phyloP scores from a whole-genome alignment of 2,888 invertebrate species.

The Polydrusus cervinus region DNA sequence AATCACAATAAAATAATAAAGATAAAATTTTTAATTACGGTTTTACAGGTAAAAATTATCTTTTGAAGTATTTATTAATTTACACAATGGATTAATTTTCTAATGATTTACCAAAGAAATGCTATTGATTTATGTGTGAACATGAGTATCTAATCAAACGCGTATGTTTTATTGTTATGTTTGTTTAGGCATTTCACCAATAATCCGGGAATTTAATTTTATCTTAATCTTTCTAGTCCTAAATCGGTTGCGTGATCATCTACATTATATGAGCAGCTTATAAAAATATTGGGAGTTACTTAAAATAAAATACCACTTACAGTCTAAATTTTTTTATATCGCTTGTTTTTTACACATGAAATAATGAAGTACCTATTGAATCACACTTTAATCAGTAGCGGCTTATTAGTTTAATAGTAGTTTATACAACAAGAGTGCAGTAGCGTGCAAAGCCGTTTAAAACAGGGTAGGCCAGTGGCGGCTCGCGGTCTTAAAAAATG shows the following conservation, averaged over 20 bases:
- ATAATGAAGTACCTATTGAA: too few relatives aligned
- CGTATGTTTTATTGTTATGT: constrained; percentile 19
- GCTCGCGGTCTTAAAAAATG: too few relatives aligned
- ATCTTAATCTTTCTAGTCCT: constrained; percentile 14
- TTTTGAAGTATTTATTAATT: constrained; percentile 31
- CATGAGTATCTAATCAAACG: constrained; percentile 18
- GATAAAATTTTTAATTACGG: constrained; percentile 13
- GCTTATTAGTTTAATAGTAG: too few relatives aligned
- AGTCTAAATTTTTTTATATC: background rate
- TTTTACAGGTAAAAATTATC: constrained; percentile 22
- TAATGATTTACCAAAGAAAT: constrained; percentile 20
- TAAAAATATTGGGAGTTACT: background rate
- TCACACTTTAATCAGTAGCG: too few relatives aligned
- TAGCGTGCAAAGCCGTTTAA: too few relatives aligned
- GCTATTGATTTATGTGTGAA: constrained; percentile 26
- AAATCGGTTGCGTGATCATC: constrained; percentile 12
- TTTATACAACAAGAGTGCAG: too few relatives aligned
- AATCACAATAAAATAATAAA: constrained; percentile 25
- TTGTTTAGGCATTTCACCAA: constrained; percentile 9
- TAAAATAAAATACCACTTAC: background rate
- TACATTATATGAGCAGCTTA: constrained; percentile 9
- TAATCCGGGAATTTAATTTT: constrained; percentile 11
- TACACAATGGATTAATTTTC: constrained; percentile 14
- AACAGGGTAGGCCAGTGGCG: too few relatives aligned
- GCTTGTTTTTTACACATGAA: background rate